Percentiles rank a stretch among this genome's conserved stretches.
These are phyloP conservation scores for Lates calcarifer DNA, from an alignment of 2,113 vertebrate genomes.

Conservation along the genomic window DNA sequence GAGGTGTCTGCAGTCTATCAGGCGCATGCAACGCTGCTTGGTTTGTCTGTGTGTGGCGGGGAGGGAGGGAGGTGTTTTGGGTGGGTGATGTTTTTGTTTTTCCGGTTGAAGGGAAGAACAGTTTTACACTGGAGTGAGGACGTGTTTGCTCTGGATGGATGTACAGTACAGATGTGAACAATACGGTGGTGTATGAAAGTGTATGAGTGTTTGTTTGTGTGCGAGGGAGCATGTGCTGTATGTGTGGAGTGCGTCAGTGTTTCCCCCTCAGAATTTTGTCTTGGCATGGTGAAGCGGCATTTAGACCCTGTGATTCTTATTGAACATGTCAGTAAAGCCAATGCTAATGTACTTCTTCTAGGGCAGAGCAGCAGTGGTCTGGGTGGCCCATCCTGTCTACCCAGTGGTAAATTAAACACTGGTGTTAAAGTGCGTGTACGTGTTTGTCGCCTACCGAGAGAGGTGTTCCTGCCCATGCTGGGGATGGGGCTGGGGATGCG, in stretches of 20 bases:
- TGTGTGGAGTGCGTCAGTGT: background rate
- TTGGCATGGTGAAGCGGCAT: background rate
- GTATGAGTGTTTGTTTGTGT: constrained; percentile 24
- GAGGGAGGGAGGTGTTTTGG: constrained; percentile 47
- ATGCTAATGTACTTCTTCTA: background rate
- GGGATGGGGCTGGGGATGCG: constrained; percentile 91
- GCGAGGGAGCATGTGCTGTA: background rate
- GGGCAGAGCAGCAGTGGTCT: background rate
- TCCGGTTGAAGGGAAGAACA: constrained; percentile 31
- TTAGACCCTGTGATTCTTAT: constrained; percentile 21
- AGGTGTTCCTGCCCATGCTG: constrained; percentile 89
- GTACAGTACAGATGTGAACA: constrained; percentile 39
- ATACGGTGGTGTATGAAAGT: background rate
- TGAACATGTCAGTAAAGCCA: constrained; percentile 27
- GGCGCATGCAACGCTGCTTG: constrained; percentile 39
- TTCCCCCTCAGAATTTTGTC: background rate
- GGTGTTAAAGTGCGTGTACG: background rate
- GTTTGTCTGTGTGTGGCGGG: constrained; percentile 76
- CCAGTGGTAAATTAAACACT: constrained; percentile 17
- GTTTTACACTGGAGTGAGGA: background rate
- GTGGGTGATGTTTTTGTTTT: constrained; percentile 68
- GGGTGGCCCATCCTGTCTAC: background rate
- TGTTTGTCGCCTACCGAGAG: constrained; percentile 87
- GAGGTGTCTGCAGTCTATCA: constrained; percentile 72
- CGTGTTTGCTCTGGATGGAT: constrained; percentile 23